Evolutionary conservation across 2,113 vertebrate genomes (phyloP).

Genomic region (Condylura cristata): DNA sequence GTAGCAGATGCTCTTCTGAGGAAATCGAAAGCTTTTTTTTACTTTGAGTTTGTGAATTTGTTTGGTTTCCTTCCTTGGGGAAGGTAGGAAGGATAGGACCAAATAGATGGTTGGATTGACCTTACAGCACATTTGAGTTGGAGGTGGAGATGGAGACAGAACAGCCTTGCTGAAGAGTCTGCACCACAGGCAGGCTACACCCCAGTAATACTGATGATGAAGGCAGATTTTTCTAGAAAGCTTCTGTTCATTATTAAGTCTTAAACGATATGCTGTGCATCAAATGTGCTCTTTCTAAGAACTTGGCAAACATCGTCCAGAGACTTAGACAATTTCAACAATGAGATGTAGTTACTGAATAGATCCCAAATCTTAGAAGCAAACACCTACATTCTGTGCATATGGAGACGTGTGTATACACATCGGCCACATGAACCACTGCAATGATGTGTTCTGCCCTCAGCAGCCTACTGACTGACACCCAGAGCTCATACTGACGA

Average conservation of each 20-base stretch:
- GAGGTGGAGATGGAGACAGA: not conserved
- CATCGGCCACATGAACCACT: not conserved
- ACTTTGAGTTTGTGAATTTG: not conserved
- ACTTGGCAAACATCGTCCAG: not conserved
- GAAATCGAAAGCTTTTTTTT: not conserved
- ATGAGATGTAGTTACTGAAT: no score
- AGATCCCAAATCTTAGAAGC: not conserved
- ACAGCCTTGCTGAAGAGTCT: rapidly evolving
- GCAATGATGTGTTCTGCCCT: not conserved
- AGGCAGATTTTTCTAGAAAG: not conserved
- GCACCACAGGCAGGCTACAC: no score
- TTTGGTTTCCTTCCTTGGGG: not conserved
- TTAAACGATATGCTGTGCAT: not conserved
- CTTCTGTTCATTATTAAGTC: not conserved
- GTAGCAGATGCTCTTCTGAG: not conserved
- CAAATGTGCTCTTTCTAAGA: not conserved
- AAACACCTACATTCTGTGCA: rapidly evolving
- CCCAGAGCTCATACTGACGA: not conserved
- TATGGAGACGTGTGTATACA: no score
- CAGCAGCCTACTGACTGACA: not conserved
- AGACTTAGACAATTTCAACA: not conserved
- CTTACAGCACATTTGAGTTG: not conserved
- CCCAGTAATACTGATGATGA: not conserved
- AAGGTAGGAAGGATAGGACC: not conserved
- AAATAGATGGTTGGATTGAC: not conserved